Percentiles rank a stretch among this genome's conserved stretches.
phyloP scores from a whole-genome alignment of 1,140 invertebrate genomes.

The Pteromalus puparum region DNA sequence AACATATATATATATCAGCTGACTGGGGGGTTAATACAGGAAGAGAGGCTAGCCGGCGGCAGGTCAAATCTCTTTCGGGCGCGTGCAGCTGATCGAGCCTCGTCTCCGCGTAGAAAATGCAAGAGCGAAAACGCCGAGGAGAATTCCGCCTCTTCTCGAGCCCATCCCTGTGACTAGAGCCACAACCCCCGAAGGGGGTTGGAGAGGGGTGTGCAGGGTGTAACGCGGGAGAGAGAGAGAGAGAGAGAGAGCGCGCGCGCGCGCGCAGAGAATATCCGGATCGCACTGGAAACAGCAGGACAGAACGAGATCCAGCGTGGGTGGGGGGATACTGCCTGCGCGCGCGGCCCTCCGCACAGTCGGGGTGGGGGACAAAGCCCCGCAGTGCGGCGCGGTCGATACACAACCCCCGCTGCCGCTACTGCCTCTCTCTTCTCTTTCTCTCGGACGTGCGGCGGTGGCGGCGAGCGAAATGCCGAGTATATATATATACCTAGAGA shows the following conservation, averaged over 20 bases:
- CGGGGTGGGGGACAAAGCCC: slow-evolving; percentile 71
- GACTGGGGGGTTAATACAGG: background rate
- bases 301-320: slow-evolving; percentile 6
- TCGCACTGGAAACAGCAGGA: slow-evolving; percentile 41
- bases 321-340: background rate
- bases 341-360: slow-evolving; percentile 19
- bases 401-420: slow-evolving; percentile 63
- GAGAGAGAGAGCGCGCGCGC: slow-evolving; percentile 27
- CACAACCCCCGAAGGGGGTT: background rate
- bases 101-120: background rate
- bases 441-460: background rate
- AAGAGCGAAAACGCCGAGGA: background rate
- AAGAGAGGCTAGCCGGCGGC: background rate
- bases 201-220: background rate
- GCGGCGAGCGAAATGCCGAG: background rate
- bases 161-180: background rate
- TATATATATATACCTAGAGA: background rate
- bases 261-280: slow-evolving; percentile 44
- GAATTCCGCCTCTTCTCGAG: background rate
- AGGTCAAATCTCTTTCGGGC: background rate
- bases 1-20: background rate
- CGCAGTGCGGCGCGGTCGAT: slow-evolving; percentile 76
- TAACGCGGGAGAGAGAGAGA: no score
- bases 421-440: slow-evolving; percentile 20
- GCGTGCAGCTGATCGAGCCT: background rate